Conservation (phyloP, 1,140 invertebrate species). For the Calephelis nemesis region DNA sequence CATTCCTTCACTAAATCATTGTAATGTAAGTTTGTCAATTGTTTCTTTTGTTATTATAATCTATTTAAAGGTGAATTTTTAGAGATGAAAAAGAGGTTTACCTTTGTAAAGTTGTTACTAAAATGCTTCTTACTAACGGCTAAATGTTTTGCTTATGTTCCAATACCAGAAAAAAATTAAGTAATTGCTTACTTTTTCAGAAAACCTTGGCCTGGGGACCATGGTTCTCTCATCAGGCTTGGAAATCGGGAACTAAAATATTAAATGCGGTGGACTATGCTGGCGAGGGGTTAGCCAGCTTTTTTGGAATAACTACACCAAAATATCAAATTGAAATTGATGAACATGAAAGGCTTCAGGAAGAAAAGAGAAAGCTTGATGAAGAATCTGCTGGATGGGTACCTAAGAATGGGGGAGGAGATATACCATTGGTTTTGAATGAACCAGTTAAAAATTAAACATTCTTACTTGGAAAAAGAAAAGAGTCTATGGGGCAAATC, state of each 20-base stretch:
- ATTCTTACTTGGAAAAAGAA: neutral
- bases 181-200: constrained; percentile 60
- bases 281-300: constrained; percentile 90
- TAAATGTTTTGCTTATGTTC: no score
- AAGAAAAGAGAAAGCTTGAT: constrained; percentile 76
- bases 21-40: no score
- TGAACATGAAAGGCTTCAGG: constrained; percentile 85
- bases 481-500: no score
- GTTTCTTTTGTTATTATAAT: no score
- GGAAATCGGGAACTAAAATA: constrained; percentile 81
- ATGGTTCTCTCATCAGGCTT: constrained; percentile 86
- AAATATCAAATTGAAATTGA: constrained; percentile 95
- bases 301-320: constrained; percentile 94
- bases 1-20: no score
- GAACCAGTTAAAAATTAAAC: constrained; percentile 47
- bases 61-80: no score
- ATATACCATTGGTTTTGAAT: constrained; percentile 65
- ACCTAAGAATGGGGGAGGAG: constrained; percentile 56
- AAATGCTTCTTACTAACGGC: no score
- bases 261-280: constrained; percentile 89
- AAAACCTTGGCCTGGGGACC: constrained; percentile 84
- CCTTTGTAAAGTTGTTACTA: no score
- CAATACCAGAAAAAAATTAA: neutral
- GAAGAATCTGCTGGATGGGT: constrained; percentile 78
- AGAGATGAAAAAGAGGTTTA: no score